A percentile compares a stretch with the other conserved stretches of the same genome.
Evolutionary conservation across 1,140 invertebrate species (phyloP).

Genomic region (Bacillus rossius): DNA sequence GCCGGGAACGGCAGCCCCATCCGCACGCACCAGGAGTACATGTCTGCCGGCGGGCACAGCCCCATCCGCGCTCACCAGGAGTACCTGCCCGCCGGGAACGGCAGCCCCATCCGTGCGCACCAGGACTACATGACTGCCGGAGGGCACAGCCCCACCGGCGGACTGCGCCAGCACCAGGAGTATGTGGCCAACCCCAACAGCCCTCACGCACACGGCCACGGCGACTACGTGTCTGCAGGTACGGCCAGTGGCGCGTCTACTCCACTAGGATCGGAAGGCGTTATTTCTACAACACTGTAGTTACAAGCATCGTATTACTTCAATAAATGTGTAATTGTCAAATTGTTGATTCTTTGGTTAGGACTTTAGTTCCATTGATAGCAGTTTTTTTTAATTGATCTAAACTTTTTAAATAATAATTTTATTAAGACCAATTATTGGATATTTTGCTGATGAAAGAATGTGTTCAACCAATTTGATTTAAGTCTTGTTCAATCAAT

Average conservation of each 20-base stretch:
- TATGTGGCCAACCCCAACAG: constrained; percentile 4
- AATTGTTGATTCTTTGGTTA: no score
- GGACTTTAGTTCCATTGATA: no score
- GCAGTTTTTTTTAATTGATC: no score
- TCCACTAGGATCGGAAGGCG: no score
- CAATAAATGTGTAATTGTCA: no score
- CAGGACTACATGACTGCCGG: not conserved
- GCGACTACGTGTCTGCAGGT: not conserved
- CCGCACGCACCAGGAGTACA: constrained; percentile 1
- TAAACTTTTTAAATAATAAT: no score
- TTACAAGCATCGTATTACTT: no score
- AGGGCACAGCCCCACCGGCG: not conserved
- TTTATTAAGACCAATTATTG: no score
- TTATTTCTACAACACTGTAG: no score
- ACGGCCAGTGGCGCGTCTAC: not conserved
- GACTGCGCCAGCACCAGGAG: not conserved
- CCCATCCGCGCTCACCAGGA: not conserved
- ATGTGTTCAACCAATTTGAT: no score
- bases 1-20: not conserved
- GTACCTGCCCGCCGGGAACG: not conserved
- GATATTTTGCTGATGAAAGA: no score
- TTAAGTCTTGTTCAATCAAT: no score
- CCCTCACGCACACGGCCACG: not conserved
- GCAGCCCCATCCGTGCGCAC: constrained; percentile 1
- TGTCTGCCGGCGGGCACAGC: not conserved